These are phyloP conservation scores for Lagria hirta DNA, from an alignment of 2,888 invertebrate species.

Conservation along the genomic window DNA sequence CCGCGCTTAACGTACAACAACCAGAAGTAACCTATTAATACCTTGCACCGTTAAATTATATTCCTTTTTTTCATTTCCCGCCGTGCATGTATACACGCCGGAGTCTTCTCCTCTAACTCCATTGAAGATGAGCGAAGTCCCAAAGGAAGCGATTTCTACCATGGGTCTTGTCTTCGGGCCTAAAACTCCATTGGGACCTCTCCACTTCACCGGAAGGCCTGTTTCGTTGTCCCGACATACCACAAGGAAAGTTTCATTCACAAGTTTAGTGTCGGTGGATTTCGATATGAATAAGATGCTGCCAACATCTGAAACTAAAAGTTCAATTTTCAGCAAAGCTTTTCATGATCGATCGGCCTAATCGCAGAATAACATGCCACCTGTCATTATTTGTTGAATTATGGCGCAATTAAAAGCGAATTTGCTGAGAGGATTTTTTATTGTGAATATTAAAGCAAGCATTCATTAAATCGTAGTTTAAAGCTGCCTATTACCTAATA, in stretches of 20 bases:
- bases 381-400: constrained; percentile 3
- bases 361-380: constrained; percentile 3
- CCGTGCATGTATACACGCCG: constrained; percentile 61
- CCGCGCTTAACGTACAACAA: not conserved
- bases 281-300: constrained; percentile 2
- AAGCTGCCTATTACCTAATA: no score
- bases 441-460: no score
- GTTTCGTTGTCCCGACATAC: constrained; percentile 22
- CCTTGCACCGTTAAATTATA: no score
- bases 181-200: constrained; percentile 32
- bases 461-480: no score
- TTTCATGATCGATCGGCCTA: not conserved
- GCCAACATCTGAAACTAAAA: constrained; percentile 17
- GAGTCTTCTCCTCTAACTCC: constrained; percentile 56
- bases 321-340: not conserved
- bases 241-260: constrained; percentile 23
- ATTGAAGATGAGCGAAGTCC: constrained; percentile 50
- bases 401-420: constrained; percentile 12
- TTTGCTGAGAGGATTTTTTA: constrained; percentile 7
- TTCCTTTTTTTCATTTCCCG: constrained; percentile 48
- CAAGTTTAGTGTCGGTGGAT: constrained; percentile 12
- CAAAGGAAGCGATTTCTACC: constrained; percentile 39
- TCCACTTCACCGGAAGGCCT: constrained; percentile 28
- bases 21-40: no score
- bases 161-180: constrained; percentile 39